Evolutionary conservation across 2,113 vertebrate species (phyloP).

Genomic region (Chauna torquata): DNA sequence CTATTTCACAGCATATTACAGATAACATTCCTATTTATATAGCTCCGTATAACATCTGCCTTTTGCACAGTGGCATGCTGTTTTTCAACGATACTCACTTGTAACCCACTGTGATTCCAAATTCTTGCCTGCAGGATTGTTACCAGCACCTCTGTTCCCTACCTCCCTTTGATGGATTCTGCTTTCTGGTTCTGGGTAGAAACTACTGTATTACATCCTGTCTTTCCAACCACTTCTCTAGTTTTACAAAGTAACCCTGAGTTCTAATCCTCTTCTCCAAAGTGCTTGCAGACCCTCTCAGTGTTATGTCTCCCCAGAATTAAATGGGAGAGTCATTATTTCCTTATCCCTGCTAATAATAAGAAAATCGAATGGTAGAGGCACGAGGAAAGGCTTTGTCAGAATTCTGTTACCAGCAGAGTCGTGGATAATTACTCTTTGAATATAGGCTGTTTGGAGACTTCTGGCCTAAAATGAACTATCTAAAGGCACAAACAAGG

Average conservation of each 20-base stretch:
- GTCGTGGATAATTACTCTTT: accelerated
- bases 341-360: neutral
- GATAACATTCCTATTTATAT: neutral
- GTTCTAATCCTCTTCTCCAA: neutral
- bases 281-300: neutral
- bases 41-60: neutral
- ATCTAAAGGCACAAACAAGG: neutral
- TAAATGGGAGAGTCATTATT: neutral
- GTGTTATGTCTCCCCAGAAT: neutral
- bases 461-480: neutral
- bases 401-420: neutral
- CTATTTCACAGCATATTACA: neutral
- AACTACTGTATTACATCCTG: neutral
- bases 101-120: neutral
- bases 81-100: neutral
- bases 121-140: neutral
- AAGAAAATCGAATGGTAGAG: neutral
- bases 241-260: neutral
- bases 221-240: neutral
- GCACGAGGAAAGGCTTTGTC: too few relatives aligned
- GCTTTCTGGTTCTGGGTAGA: neutral
- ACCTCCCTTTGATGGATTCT: neutral
- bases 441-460: neutral
- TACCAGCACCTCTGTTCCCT: neutral
- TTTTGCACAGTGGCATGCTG: neutral